Base-by-base conservation (phyloP, 2,113 vertebrate genomes). In the Zosterops hypoxanthus region DNA sequence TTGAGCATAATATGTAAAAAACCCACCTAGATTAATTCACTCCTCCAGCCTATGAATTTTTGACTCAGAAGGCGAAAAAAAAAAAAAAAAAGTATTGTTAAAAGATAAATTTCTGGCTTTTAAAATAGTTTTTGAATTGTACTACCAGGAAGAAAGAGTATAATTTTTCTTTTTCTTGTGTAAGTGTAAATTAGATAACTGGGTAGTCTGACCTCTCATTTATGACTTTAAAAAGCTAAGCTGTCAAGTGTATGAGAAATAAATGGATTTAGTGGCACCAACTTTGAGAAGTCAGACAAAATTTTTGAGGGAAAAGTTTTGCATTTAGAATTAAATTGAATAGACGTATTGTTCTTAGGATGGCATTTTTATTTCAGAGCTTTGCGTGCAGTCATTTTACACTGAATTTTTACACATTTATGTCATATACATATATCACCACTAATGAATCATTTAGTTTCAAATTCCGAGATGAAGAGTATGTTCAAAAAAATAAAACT, bases 321-420 rank as follows among this genome's bases (percentile, higher is more conserved):
- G 15, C 44, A 53, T 79, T 86, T 69, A 52, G 53, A 61, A 41
- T 49, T 11, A 33, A 60, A 76, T 49, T 41, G 8, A 55, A 65
- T 18, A 12, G 15, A 34, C 5, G 25, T 8, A 20, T 53, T 47
- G 28, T 6, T 29, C 33, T 77, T 71, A 12, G 8, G 13, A 14
- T 36, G 22, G 9, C 3, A 56, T 56, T 82, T 88, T n/a, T 71
- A 8, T 26, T 66, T 61, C 36, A 61, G 47, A 41, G 57, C 29
- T 91, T 29, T 69, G 8, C 25, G 23, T 17, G 26, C n/a, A 49
- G 12, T 34, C 19, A 19, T 41, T 94, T 71, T 46, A 39, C 33
- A 46, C 5, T 3, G 1, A 25, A 29, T 12, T 21, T 2, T 71
- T 50, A 11, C 3, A 34, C 11, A 24, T 5, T 5, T 4, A 6